phyloP scores from a whole-genome alignment of 2,113 vertebrate genomes.

The Campylomormyrus numenius region DNA sequence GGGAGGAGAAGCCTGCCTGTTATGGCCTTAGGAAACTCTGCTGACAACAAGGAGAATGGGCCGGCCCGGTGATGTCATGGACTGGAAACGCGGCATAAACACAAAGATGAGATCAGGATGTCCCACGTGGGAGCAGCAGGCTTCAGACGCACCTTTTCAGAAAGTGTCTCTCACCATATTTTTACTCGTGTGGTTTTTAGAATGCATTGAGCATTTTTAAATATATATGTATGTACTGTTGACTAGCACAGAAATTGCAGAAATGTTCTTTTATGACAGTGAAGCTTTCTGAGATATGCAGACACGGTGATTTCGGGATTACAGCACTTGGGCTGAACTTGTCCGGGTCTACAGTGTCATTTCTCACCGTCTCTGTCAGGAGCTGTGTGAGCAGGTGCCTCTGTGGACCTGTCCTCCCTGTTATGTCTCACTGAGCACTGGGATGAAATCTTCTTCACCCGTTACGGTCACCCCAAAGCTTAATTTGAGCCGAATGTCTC shows the following conservation, averaged over 20 bases:
- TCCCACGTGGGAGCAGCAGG: constrained; percentile 63
- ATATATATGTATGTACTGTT: neutral
- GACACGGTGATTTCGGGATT: neutral
- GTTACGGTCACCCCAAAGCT: neutral
- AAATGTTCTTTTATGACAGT: constrained; percentile 2
- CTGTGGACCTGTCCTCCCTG: neutral
- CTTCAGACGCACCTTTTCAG: constrained; percentile 35
- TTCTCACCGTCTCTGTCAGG: neutral
- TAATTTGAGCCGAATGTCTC: neutral
- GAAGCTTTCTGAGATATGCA: neutral
- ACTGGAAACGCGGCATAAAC: constrained; percentile 90
- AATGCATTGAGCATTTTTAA: neutral
- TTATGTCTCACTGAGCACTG: neutral
- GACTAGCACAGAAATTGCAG: neutral
- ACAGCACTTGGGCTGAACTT: neutral
- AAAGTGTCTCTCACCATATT: neutral
- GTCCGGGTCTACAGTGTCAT: neutral
- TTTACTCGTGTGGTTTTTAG: neutral
- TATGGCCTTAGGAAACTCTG: constrained; percentile 91
- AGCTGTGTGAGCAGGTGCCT: neutral
- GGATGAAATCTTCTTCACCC: neutral
- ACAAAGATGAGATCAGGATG: constrained; percentile 73
- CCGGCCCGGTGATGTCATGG: constrained; percentile 80
- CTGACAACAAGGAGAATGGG: constrained; percentile 92
- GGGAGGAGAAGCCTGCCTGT: constrained; percentile 73